A percentile compares a stretch with the other conserved stretches of the same genome.
Conservation (phyloP, 2,113 vertebrate species). For the Thalassoma bifasciatum region DNA sequence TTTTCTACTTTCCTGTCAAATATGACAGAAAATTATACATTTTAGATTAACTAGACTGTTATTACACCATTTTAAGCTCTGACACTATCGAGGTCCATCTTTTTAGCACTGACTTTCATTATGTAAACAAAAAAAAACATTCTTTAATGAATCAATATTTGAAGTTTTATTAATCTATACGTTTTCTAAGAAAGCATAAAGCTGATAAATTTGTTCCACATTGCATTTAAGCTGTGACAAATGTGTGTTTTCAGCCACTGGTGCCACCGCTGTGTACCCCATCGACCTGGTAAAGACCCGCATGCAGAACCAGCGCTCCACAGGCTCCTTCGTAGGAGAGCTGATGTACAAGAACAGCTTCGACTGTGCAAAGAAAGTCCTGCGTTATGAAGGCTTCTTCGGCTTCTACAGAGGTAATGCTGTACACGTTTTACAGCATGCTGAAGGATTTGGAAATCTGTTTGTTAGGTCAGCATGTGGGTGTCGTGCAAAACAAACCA, state of each 20-base stretch:
- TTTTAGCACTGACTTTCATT: too few relatives aligned
- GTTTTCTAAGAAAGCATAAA: neutral
- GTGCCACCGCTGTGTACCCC: slow-evolving; percentile 95
- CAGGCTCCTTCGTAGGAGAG: slow-evolving; percentile 91
- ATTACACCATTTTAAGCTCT: too few relatives aligned
- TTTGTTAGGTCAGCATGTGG: neutral
- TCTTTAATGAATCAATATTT: too few relatives aligned
- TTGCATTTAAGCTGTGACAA: neutral
- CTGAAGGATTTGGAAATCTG: slow-evolving; percentile 16
- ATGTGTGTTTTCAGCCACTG: slow-evolving; percentile 86
- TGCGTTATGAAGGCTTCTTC: slow-evolving; percentile 94
- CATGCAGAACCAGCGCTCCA: slow-evolving; percentile 96
- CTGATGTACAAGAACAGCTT: slow-evolving; percentile 98
- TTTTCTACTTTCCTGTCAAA: too few relatives aligned
- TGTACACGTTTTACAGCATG: neutral
- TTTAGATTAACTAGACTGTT: too few relatives aligned
- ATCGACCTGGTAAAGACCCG: slow-evolving; percentile 98
- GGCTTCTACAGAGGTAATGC: slow-evolving; percentile 94
- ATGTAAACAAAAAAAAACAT: too few relatives aligned
- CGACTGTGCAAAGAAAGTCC: slow-evolving; percentile 96
- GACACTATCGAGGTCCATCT: too few relatives aligned
- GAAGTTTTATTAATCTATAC: too few relatives aligned
- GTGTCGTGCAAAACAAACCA: slow-evolving; percentile 25
- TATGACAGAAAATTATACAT: too few relatives aligned
- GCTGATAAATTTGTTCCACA: neutral